Evolutionary conservation across 2,797 vertebrate species (phyloP).

Genomic region (Alcedo quadribrachys): DNA sequence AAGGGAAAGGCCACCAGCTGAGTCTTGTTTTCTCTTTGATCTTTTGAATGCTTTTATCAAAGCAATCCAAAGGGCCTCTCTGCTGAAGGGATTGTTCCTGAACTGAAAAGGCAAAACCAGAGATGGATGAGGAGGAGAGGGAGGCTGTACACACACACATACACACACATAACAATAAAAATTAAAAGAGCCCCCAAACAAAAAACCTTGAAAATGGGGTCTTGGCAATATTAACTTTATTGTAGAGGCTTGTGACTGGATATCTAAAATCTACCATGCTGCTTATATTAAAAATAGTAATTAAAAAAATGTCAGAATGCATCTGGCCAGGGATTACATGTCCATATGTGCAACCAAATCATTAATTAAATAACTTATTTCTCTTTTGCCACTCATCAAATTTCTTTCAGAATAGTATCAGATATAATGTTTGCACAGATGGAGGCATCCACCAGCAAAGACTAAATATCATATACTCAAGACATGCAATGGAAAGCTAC

Average conservation of each 20-base stretch:
- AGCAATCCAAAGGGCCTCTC: not conserved
- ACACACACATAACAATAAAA: no score
- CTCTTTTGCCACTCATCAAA: not conserved
- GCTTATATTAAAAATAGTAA: not conserved
- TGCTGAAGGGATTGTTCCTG: not conserved
- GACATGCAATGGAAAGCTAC: not conserved
- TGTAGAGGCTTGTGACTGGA: not conserved
- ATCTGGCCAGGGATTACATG: not conserved
- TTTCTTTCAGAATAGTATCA: not conserved
- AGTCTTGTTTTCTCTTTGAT: slow-evolving; percentile 37
- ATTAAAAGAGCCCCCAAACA: not conserved
- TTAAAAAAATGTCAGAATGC: not conserved
- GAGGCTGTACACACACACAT: not conserved
- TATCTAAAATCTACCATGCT: not conserved
- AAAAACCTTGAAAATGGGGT: not conserved
- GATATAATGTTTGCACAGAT: slow-evolving; percentile 17
- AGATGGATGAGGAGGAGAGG: not conserved
- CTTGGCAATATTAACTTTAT: not conserved
- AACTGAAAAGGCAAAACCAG: not conserved
- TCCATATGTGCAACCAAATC: not conserved
- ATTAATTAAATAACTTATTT: slow-evolving; percentile 19
- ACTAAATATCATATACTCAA: not conserved
- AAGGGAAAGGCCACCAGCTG: slow-evolving; percentile 53
- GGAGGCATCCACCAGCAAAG: not conserved
- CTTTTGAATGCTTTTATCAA: slow-evolving; percentile 33